Base-by-base conservation (phyloP, 2,888 invertebrate genomes). In the Eucriotettix oculatus region DNA sequence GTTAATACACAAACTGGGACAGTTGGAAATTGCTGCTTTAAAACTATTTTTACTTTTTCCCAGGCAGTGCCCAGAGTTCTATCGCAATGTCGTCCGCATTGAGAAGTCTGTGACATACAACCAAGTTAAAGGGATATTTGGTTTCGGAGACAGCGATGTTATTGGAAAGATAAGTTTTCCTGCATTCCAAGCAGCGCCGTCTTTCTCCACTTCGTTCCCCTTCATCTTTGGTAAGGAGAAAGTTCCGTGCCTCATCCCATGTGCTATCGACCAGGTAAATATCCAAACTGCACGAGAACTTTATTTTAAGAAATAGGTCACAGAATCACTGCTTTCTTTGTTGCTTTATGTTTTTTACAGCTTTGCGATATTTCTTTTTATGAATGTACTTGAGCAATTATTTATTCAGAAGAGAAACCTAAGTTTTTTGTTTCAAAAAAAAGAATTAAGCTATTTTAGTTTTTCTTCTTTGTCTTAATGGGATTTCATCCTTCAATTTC, bases 151-250 rank as follows among this genome's bases (percentile, higher is more conserved):
- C 68, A 93, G 93, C 63, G 94, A 95, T 74, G 86, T 87, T 62
- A 93, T 99, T 68, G 99, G 96, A 57, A 99, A 99, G 81, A 93
- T 98, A 61, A 84, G 87, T 14, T 99, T 99, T 75, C 99, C 99
- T 0, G 88, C 95, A 0, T 87, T 93, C 44, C 96, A 99, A 75
- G 98, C 98, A 0, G 92, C 96, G 0, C 98, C 99, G 0, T 88
- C 92, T 1, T 81, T 98, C 66, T 90, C 90, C 0, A 86, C 87
- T 1, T 86, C 90, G 11, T 94, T 95, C 73, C 97, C 97, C 0
- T 84, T 87, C 63, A 91, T 97, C 69, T 98, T 98, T 72, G 85
- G 83, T 1, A 78, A 82, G 58, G 83, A 84, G 69, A 85, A 86
- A 68, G 82, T 86, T 66, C 85, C 83, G 7, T 88, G 88, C 69